Base-by-base conservation (phyloP, 1,140 invertebrate species). In the Melanaphis sacchari region DNA sequence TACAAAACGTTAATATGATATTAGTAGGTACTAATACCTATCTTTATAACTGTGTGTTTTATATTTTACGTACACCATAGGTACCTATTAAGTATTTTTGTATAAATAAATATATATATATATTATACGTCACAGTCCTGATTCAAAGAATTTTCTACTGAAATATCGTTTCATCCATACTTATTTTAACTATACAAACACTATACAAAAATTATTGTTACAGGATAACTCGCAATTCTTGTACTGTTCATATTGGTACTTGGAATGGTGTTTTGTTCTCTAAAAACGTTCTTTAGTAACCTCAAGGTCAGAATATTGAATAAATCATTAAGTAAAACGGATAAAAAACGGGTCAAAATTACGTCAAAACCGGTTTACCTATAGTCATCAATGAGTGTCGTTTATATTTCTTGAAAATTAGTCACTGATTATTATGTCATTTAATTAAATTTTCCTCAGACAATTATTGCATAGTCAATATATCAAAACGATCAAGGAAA, bases 301-400 rank as follows among this genome's bases (percentile, higher is more conserved):
- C 18, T 38, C n/a, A 52, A 38, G 46, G 43, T 89, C 22, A 38
- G 26, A 38, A 89, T 38, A 52, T 43, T 22, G n/a, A 89, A 52
- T 24, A 89, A 24, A 89, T 89, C n/a, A 88, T 43, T 49, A 26
- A 5, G 41, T 38, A n/a, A 43, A 88, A 46, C 43, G 41, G 31
- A 41, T 85, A 43, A 87, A 87, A 46, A 88, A 49, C 85, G 43
- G 43, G 84, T 87, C 85, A 88, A 88, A 46, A 88, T 88, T 31
- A 85, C 24, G 41, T 40, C 15, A 11, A 38, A 89, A 89, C 87
- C 46, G 46, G 46, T 89, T 89, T 52, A 52, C 7, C 36, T 38
- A 76, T 76, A 89, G 43, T 89, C 85, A 49, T n/a, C 85, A 88
- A 87, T 87, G 41, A 88, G 85, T 36, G 8, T 46, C 22, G 40